Evolutionary conservation across 2,888 invertebrate species (phyloP), one percentile per base, ranked within the genome.

Genomic region (Druceiella hillmani): DNA sequence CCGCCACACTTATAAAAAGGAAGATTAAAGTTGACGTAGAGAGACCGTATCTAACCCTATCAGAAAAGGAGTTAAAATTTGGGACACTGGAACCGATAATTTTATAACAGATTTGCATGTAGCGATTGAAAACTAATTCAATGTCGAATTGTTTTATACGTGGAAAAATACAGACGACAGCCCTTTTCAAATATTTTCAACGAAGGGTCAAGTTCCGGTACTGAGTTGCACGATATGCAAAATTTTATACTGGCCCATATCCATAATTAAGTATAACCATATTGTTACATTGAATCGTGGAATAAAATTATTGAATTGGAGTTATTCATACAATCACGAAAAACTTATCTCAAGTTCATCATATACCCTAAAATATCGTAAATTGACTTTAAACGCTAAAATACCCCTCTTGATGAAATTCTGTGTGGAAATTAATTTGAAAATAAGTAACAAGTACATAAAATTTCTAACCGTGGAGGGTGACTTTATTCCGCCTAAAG

Each of bases 291-390:
- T 3, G 10, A 10, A 10, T 9, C 27, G 12, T 11, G 12, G 12
- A 15, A 15, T 14, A 4, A 11, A 11, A 27, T 3, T 5, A 11
- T 27, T 14, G 27, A 27, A 9, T 38, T 69, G 12, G 69, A 68
- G 50, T 49, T 66, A 22, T 62, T 47, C 43, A 48, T 69, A 16
- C 53, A 64, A 2, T 65, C 65, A 24, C 53, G 64, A 40, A 70
- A 70, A 50, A 51, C 67, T 13, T 57, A 62, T 17, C 61, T 70
- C 35, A 69, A 67, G 41, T 70, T 69, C 53, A 51, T 49, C 1
- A 68, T 79, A 37, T 59, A 70, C 9, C 69, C 74, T 9, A 71
- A 72, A 53, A 64, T 51, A 60, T 64, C 17, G 57, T 78, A 56
- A 59, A 9, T 72, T 74, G 46, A 58, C 64, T 38, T 59, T 77